Evolutionary conservation across 2,797 vertebrate genomes (phyloP).

Genomic region (Jordanella pulchra): DNA sequence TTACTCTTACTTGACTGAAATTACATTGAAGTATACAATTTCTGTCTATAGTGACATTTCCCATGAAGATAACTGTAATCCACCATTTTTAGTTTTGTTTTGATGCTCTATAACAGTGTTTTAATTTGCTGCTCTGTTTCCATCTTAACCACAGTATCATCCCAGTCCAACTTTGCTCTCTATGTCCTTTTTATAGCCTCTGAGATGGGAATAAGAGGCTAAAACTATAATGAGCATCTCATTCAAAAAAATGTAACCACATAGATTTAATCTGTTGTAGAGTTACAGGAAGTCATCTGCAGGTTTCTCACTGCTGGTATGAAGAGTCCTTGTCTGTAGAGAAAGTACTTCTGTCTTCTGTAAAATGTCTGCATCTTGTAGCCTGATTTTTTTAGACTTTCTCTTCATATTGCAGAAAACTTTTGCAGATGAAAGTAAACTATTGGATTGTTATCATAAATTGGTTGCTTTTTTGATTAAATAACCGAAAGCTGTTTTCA

Average conservation of each 20-base stretch:
- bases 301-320: conserved; percentile 13
- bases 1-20: neutral
- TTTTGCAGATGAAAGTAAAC: neutral
- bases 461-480: neutral
- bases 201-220: conserved; percentile 20
- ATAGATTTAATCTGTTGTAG: conserved; percentile 11
- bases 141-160: conserved; percentile 21
- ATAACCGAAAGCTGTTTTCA: conserved; percentile 2
- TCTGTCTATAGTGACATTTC: neutral
- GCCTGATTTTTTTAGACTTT: neutral
- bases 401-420: neutral
- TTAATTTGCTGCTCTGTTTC: conserved; percentile 2
- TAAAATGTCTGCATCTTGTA: conserved; percentile 9
- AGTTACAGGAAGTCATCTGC: conserved; percentile 30
- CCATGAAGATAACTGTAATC: neutral
- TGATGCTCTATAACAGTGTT: neutral
- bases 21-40: neutral
- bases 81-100: neutral
- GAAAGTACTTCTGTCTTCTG: neutral
- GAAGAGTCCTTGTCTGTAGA: conserved; percentile 15
- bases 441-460: neutral
- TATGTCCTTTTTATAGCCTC: conserved; percentile 47
- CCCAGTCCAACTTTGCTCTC: conserved; percentile 13
- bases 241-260: conserved; percentile 15
- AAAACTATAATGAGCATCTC: conserved; percentile 21